Percentiles rank a stretch among this genome's conserved stretches.
Evolutionary conservation across 37 sponge, comb jelly and placozoan species (phyloP).

Genomic region (Dysidea cf. avara): DNA sequence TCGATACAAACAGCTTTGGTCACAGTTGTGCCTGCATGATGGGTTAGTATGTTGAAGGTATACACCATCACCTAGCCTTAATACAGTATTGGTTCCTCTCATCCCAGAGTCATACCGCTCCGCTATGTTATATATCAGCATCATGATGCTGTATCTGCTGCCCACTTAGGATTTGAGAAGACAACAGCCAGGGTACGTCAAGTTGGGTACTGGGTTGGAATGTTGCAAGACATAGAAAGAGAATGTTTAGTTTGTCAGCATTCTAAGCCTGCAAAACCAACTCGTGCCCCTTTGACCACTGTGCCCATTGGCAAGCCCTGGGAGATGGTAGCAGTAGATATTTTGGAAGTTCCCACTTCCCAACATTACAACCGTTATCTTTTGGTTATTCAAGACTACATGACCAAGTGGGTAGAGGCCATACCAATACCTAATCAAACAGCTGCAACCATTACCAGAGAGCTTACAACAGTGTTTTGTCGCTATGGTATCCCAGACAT

Average conservation of each 20-base stretch:
- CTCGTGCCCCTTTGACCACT: no score
- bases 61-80: background rate
- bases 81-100: background rate
- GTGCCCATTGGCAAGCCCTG: constrained; percentile 4
- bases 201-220: constrained; percentile 13
- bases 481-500: background rate
- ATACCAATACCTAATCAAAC: constrained; percentile 4
- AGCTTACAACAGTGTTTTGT: background rate
- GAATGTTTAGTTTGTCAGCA: background rate
- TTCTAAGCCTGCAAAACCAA: no score
- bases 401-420: background rate
- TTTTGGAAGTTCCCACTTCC: constrained; percentile 15
- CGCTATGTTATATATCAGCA: background rate
- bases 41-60: background rate
- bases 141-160: background rate
- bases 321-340: constrained; percentile 21
- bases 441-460: background rate
- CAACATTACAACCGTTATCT: background rate
- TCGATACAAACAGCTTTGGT: no score
- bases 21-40: no score
- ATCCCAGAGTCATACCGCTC: background rate
- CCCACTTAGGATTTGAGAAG: background rate
- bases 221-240: background rate
- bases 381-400: background rate
- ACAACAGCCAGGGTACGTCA: constrained; percentile 1